Evolutionary conservation across 2,113 vertebrate genomes (phyloP), one percentile per base, ranked within the genome.

Genomic region (Cettia cetti): DNA sequence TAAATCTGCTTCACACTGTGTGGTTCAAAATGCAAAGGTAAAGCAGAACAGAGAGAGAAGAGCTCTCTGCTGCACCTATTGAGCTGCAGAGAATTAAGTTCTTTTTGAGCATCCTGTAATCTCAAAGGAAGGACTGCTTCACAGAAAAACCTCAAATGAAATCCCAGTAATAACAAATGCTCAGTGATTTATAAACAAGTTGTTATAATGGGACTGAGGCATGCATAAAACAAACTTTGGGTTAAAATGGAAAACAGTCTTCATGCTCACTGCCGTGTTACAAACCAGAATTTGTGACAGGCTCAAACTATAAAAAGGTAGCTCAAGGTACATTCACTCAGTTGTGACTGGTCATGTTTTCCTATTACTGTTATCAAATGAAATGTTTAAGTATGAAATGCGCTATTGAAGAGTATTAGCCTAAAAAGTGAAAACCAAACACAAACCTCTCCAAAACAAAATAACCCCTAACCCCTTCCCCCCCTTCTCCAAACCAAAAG

Each of bases 21-120:
- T 82, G 35, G 81, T 82, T 95, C 84, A 87, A 96, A 96, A 95
- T 82, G 90, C 78, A 90, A 64, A 87, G 78, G 70, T 92, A 89
- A 78, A 96, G 84, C 65, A 87, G 82, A 90, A 33, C n/a, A 82
- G 65, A 81, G 66, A 77, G 77, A 77, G 72, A 83, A 44, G 68
- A 82, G 82, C 74, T 69, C 89, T 90, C 33, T 91, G 84, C 84
- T 79, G 53, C 53, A 91, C 84, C 78, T 93, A 60, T 33, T 91
- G 94, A 95, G 74, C 57, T 70, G 87, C 50, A 76, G 81, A 91
- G 84, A 94, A 94, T 87, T 54, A 82, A 79, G 57, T 89, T 75
- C 35, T 69, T 84, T 86, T 47, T 60, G 57, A 93, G 74, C 19
- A 26, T 72, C n/a, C 74, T 76, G 35, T 69, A 87, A 87, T 90